Evolutionary conservation across 2,888 invertebrate genomes (phyloP), one percentile per base, ranked within the genome.

Genomic region (Metellina segmentata): DNA sequence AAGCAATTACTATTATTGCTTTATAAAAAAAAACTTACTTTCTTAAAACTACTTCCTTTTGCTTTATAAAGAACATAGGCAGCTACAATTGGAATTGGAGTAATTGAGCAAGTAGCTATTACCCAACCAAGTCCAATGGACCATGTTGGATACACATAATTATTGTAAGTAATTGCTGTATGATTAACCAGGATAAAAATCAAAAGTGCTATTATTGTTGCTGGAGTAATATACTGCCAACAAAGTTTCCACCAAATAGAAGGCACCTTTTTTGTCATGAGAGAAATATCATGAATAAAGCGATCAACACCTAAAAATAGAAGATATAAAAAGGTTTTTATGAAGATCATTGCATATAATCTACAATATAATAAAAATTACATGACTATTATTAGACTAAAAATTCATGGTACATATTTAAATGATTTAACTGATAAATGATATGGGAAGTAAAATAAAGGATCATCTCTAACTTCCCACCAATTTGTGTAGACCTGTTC

Each of bases 101-200:
- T 61, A 70, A 95, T 93, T 1, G 94, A 94, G 81, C 94, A 94
- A 89, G 94, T 89, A 9, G 94, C 94, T 13, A 95, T 94, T 19
- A 94, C 75, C 95, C 95, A 94, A 9, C 95, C 95, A 61, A 95
- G 72, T 7, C 93, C 94, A 70, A 94, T 93, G 34, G 95, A 95
- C 93, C 94, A 94, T 0, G 74, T 19, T 16, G 95, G 95, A 92
- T 95, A 95, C 5, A 92, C 88, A 89, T 95, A 95, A 11, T 94
- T 94, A 49, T 94, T 94, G 92, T 95, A 95, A 0, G 94, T 94
- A 8, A 95, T 95, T 8, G 95, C 95, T 13, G 94, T 94, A 85
- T 95, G 94, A 72, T 93, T 93, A 11, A 88, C 20, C 20, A 93
- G 70, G 74, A 92, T 93, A 51, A 93, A 93, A 16, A 81, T 34